Evolutionary conservation across 37 sponge, comb jelly and placozoan genomes (phyloP).

Genomic region (Crambe crambe): DNA sequence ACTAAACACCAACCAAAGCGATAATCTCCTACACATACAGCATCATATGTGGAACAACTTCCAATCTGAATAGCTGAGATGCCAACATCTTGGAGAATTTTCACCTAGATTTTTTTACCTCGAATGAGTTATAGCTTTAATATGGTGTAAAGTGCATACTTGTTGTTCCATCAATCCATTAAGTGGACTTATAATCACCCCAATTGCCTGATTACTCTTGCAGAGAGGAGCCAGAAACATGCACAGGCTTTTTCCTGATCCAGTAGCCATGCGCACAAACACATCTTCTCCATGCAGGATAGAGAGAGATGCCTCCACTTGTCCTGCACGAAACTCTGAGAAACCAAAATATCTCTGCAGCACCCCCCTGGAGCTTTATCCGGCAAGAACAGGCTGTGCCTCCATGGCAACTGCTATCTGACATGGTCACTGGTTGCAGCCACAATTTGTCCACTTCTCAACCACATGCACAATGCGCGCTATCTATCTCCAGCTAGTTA

Average conservation of each 20-base stretch:
- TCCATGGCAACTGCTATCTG: not conserved
- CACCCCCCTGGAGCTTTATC: no score
- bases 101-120: not conserved
- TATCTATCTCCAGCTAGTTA: no score
- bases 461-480: no score
- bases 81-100: not conserved
- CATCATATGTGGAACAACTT: not conserved
- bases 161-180: not conserved
- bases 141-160: not conserved
- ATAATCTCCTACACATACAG: not conserved
- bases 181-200: not conserved
- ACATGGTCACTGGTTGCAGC: no score
- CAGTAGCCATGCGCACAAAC: slow-evolving; percentile 21
- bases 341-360: not conserved
- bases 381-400: no score
- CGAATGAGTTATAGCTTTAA: no score
- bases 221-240: not conserved
- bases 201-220: not conserved
- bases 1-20: not conserved
- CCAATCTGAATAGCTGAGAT: not conserved
- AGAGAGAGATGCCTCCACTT: not conserved
- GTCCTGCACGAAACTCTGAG: not conserved
- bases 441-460: no score
- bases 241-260: not conserved
- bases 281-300: slow-evolving; percentile 10